Evolutionary conservation across 2,113 vertebrate genomes (phyloP).

Genomic region (Eolophus roseicapilla): DNA sequence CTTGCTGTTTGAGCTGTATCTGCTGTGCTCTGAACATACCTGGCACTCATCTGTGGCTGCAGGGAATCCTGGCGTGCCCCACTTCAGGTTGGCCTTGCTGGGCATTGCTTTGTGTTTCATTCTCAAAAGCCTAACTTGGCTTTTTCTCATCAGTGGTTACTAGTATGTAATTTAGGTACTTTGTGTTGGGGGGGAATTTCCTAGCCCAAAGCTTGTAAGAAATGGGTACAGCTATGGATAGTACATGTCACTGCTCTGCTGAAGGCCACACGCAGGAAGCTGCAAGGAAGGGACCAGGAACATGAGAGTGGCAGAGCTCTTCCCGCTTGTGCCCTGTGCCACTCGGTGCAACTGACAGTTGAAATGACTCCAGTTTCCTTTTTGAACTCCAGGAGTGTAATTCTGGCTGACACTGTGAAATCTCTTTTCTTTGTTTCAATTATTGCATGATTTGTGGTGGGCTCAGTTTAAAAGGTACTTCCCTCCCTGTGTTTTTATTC

Average conservation of each 20-base stretch:
- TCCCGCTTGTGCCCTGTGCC: rapidly evolving
- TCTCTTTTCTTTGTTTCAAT: neutral
- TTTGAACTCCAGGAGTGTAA: neutral
- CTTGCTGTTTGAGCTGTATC: neutral
- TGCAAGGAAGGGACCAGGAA: neutral
- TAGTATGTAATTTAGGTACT: neutral
- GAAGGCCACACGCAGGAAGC: neutral
- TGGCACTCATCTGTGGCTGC: neutral
- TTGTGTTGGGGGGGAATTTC: neutral
- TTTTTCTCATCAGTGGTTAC: neutral
- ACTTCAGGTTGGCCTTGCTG: neutral
- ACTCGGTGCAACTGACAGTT: rapidly evolving
- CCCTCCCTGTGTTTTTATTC: neutral
- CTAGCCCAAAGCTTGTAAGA: neutral
- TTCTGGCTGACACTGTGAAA: neutral
- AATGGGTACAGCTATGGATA: rapidly evolving
- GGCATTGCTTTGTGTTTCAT: neutral
- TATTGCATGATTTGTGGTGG: neutral
- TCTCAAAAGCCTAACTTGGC: neutral
- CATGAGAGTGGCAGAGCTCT: rapidly evolving
- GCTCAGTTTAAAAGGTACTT: neutral
- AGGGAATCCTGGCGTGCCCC: neutral
- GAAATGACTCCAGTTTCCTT: neutral
- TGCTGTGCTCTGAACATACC: neutral
- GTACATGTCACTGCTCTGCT: neutral